Percentiles rank a stretch among this genome's conserved stretches.
Evolutionary conservation across 2,888 invertebrate species (phyloP).

Genomic region (Agrotis puta): DNA sequence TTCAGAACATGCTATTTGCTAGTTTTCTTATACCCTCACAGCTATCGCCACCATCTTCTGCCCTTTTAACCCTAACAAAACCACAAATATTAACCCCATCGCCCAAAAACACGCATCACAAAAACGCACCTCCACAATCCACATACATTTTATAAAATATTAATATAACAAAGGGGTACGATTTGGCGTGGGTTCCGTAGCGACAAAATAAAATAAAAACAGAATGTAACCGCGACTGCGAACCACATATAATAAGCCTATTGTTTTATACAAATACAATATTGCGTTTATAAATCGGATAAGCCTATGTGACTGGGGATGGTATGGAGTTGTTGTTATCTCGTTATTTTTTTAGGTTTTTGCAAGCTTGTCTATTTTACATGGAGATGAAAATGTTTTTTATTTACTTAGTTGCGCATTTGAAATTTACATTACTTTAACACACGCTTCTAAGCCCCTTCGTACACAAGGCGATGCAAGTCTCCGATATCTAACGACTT

Average conservation of each 20-base stretch:
- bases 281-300: conserved; percentile 91
- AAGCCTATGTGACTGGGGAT: conserved; percentile 80
- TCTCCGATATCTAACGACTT: too few species aligned
- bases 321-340: conserved; percentile 69
- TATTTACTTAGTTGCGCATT: too few species aligned
- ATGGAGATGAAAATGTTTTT: too few species aligned
- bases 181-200: conserved; percentile 74
- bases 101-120: conserved; percentile 16
- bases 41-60: too few species aligned
- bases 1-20: neutral
- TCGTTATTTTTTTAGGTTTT: neutral
- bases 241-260: conserved; percentile 90
- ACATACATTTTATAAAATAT: conserved; percentile 52
- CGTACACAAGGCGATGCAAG: too few species aligned
- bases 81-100: conserved; percentile 3
- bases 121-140: conserved; percentile 18
- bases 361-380: too few species aligned
- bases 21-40: neutral
- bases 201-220: conserved; percentile 81
- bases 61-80: neutral
- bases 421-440: too few species aligned
- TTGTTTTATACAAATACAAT: conserved; percentile 91
- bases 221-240: conserved; percentile 78
- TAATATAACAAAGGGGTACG: conserved; percentile 62
- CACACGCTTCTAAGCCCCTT: too few species aligned